A percentile compares a stretch with the other conserved stretches of the same genome.
Conservation (phyloP, 2,113 vertebrate species). For the Sinocyclocheilus anophthalmus region DNA sequence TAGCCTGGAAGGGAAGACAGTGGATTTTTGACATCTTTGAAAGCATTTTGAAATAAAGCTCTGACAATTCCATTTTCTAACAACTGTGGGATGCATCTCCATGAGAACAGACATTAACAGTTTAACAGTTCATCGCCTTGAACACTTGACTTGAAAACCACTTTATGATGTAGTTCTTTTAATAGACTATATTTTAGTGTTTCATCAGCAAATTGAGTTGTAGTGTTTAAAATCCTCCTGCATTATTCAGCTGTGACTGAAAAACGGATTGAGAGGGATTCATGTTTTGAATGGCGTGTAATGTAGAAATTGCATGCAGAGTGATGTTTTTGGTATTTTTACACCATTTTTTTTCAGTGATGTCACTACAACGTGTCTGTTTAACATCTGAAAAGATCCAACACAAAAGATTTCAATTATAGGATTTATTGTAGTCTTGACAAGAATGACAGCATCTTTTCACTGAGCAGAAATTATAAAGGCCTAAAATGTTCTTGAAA, state of each 20-base stretch:
- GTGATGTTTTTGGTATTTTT: neutral
- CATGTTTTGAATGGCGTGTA: neutral
- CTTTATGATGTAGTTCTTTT: neutral
- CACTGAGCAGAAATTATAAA: neutral
- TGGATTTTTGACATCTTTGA: neutral
- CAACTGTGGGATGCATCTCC: too few relatives aligned
- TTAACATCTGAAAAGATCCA: neutral
- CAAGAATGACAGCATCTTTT: neutral
- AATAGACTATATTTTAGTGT: too few relatives aligned
- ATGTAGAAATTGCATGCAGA: neutral
- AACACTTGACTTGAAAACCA: neutral
- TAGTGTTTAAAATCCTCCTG: neutral
- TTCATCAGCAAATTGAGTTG: neutral
- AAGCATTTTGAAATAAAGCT: neutral
- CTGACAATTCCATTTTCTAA: neutral
- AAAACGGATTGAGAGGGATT: neutral
- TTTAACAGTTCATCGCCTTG: neutral
- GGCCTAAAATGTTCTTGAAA: neutral
- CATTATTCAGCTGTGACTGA: neutral
- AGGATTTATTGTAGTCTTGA: neutral
- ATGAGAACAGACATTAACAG: neutral
- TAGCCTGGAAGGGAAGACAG: neutral
- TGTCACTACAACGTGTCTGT: neutral
- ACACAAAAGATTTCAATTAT: neutral
- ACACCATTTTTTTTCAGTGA: neutral